phyloP scores from a whole-genome alignment of 1,140 invertebrate species.

The Tetramorium parvispinum region DNA sequence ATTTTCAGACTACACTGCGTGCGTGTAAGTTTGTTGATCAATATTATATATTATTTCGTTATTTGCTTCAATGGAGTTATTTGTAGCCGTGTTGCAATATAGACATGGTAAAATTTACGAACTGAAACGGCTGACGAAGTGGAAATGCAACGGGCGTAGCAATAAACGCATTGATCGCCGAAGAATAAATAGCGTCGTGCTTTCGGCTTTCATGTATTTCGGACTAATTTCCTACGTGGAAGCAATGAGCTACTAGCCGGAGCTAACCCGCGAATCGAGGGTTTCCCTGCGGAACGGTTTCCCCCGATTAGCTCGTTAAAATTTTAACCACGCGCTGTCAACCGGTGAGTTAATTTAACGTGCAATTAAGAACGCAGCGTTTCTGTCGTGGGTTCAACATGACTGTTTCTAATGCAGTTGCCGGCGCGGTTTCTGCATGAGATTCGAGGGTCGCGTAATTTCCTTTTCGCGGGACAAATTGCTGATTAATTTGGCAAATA shows the following conservation, averaged over 20 bases:
- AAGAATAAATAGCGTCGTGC: conserved; percentile 49
- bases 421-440: conserved; percentile 12
- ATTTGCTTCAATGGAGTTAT: conserved; percentile 31
- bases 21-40: background rate
- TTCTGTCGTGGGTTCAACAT: conserved; percentile 9
- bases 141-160: conserved; percentile 47
- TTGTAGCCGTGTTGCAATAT: background rate
- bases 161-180: conserved; percentile 48
- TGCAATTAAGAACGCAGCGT: conserved; percentile 40
- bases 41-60: conserved; percentile 16
- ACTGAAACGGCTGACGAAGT: conserved; percentile 29
- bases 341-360: conserved; percentile 49
- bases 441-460: conserved; percentile 5
- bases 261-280: background rate
- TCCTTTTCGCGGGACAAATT: conserved; percentile 26
- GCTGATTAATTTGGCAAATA: conserved; percentile 55
- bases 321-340: conserved; percentile 56
- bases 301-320: conserved; percentile 53
- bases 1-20: background rate
- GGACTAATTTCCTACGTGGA: conserved; percentile 31
- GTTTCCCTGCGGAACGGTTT: conserved; percentile 4
- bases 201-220: conserved; percentile 32
- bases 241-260: conserved; percentile 22
- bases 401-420: conserved; percentile 9
- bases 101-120: conserved; percentile 1